Evolutionary conservation across 2,797 vertebrate genomes (phyloP).

Genomic region (Hydrolagus colliei): DNA sequence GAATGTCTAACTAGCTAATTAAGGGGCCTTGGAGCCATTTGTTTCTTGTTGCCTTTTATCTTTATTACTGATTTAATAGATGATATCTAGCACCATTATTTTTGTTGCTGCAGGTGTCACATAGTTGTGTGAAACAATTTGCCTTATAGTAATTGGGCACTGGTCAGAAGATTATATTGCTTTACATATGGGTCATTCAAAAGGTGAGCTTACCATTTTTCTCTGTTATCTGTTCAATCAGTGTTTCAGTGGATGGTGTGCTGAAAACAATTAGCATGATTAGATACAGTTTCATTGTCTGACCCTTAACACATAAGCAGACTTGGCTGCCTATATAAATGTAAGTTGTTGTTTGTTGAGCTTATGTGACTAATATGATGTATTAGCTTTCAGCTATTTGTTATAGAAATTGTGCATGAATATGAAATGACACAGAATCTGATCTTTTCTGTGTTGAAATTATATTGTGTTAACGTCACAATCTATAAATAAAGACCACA

Average conservation of each 20-base stretch:
- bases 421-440: neutral
- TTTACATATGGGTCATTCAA: too few species aligned
- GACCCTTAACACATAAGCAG: neutral
- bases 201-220: neutral
- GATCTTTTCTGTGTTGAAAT: neutral
- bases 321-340: neutral
- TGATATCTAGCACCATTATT: neutral
- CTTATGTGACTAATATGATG: neutral
- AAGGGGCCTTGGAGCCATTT: neutral
- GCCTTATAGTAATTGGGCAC: too few species aligned
- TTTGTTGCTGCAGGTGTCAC: neutral
- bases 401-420: neutral
- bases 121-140: neutral
- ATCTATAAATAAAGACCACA: neutral
- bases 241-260: neutral
- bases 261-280: neutral
- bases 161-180: too few species aligned
- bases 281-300: neutral
- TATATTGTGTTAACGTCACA: neutral
- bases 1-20: neutral
- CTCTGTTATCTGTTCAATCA: neutral
- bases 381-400: neutral
- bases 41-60: neutral
- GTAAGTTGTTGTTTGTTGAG: neutral
- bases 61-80: neutral